Evolutionary conservation across 1,140 invertebrate species (phyloP), one percentile per base, ranked within the genome.

Genomic region (Bombus sibiricus): DNA sequence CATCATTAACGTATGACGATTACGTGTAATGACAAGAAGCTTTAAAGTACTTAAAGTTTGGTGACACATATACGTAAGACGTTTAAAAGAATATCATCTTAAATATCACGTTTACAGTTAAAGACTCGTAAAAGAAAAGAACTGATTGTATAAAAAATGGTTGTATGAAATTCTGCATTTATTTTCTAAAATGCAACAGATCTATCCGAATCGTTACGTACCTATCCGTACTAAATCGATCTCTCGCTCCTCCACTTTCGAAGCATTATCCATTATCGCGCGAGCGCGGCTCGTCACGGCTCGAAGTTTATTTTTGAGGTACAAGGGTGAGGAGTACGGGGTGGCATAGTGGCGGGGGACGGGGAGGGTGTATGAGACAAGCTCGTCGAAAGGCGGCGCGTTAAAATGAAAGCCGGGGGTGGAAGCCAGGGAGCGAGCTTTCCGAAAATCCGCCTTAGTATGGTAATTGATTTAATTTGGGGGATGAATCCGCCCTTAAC

Each of bases 401-500:
- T 87, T 85, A 86, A 84, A 89, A 89, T 77, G 89, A 90, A 86
- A 81, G 83, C 86, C 57, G 72, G 66, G 71, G 83, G 76, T 43
- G 73, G 64, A 62, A 88, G 85, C 82, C 84, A 86, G 89, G 83
- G 80, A 83, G 78, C 87, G 89, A 89, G 89, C 90, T 91, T 91
- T 91, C 88, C 90, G 90, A 91, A 91, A 91, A 91, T 91, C 90
- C 90, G 89, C 88, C 90, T 91, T 91, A 91, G 90, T 91, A 91
- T 89, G 90, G 89, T 91, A 91, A 91, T 91, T 91, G 90, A 91
- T 91, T 91, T 91, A 91, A 91, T 91, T 91, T 91, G 87, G 89
- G 89, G 90, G 89, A 91, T 91, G 90, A 91, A 91, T 91, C 90
- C 90, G 87, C 89, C 90, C 90, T 91, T 91, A 91, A 91, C 89